A percentile compares a stretch with the other conserved stretches of the same genome.
These are phyloP conservation scores for Proales similis DNA, from an alignment of 1,140 invertebrate genomes.

Conservation along the genomic window DNA sequence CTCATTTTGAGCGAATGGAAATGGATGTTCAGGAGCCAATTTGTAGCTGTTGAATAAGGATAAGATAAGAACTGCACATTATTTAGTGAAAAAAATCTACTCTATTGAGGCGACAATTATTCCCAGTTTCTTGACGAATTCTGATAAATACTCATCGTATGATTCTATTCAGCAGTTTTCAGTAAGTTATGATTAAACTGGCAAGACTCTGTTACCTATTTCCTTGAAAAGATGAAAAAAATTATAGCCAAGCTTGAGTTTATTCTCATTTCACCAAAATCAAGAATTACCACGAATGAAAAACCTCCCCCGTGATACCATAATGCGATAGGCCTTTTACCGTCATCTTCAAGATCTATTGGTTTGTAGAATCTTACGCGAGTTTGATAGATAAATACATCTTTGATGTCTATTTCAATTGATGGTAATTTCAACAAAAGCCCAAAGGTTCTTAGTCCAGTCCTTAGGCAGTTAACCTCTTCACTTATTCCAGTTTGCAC, in stretches of 20 bases:
- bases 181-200: too few species aligned
- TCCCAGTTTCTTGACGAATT: background rate
- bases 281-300: background rate
- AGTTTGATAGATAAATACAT: background rate
- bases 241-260: background rate
- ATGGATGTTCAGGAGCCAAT: constrained; percentile 22
- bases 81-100: background rate
- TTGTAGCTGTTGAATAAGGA: constrained; percentile 7
- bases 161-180: background rate
- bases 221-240: too few species aligned
- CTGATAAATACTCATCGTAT: background rate
- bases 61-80: background rate
- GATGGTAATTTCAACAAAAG: too few species aligned
- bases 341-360: background rate
- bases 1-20: constrained; percentile 2
- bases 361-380: constrained; percentile 14
- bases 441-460: too few species aligned
- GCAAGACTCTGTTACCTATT: too few species aligned
- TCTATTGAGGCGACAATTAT: background rate
- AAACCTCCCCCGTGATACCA: constrained; percentile 16
- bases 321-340: background rate
- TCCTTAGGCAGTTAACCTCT: too few species aligned
- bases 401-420: background rate
- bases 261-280: background rate
- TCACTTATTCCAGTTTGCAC: too few species aligned